Conservation (phyloP, 2,113 vertebrate species). For the Pomatostomus ruficeps region DNA sequence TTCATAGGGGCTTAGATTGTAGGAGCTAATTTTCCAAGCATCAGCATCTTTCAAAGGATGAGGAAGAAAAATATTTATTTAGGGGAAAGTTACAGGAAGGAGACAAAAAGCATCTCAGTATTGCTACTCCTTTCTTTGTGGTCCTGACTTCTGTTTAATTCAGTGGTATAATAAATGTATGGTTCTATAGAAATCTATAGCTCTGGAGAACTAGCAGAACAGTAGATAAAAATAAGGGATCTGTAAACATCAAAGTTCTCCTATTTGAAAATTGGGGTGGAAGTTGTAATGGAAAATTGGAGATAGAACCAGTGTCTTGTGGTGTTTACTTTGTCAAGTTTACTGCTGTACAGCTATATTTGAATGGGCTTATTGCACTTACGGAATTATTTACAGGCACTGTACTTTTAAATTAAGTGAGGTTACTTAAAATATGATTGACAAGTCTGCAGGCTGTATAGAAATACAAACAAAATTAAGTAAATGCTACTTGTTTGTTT, state of each 20-base stretch:
- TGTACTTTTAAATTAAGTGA: background rate
- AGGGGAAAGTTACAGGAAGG: background rate
- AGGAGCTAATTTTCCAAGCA: background rate
- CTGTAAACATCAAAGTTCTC: background rate
- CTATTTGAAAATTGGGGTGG: background rate
- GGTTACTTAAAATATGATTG: background rate
- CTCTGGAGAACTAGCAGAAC: background rate
- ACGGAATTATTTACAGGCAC: background rate
- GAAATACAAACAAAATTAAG: background rate
- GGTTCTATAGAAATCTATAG: background rate
- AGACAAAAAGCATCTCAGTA: background rate
- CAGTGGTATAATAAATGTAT: background rate
- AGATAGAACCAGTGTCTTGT: background rate
- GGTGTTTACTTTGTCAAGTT: background rate
- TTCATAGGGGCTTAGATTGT: background rate
- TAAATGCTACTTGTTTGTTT: background rate
- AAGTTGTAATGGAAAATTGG: background rate
- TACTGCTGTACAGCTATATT: background rate
- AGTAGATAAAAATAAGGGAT: background rate
- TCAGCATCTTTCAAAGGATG: background rate
- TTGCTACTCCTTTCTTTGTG: background rate
- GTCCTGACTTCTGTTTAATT: background rate
- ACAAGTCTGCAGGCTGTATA: background rate
- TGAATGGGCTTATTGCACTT: background rate
- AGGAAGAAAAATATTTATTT: background rate